phyloP scores from a whole-genome alignment of 1,140 invertebrate species.

The Philopotamus ludificatus region DNA sequence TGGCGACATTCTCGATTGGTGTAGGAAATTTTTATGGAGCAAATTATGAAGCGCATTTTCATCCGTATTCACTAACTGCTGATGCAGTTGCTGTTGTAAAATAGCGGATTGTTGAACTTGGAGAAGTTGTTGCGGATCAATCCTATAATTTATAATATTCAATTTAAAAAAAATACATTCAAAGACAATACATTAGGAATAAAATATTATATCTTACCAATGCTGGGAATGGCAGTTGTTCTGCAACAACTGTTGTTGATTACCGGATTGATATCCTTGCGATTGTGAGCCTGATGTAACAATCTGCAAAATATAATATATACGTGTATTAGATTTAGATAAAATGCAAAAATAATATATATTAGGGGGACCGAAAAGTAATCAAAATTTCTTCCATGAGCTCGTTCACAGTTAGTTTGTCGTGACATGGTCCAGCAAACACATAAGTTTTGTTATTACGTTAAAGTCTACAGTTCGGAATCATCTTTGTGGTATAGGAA shows the following conservation, averaged over 20 bases:
- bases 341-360: too few relatives aligned
- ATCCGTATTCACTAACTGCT: slow-evolving; percentile 46
- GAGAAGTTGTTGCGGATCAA: slow-evolving; percentile 53
- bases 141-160: slow-evolving; percentile 43
- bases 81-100: slow-evolving; percentile 55
- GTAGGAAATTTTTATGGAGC: slow-evolving; percentile 54
- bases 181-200: too few relatives aligned
- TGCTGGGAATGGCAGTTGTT: slow-evolving; percentile 50
- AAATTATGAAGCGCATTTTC: slow-evolving; percentile 52
- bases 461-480: too few relatives aligned
- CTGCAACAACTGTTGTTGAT: slow-evolving; percentile 45
- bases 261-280: slow-evolving; percentile 26
- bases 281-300: slow-evolving; percentile 21
- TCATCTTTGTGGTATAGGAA: too few relatives aligned
- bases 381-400: too few relatives aligned
- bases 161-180: not conserved
- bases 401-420: too few relatives aligned
- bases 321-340: too few relatives aligned
- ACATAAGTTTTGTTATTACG: too few relatives aligned
- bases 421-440: too few relatives aligned
- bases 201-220: slow-evolving; percentile 15
- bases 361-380: too few relatives aligned
- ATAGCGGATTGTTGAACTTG: slow-evolving; percentile 54
- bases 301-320: slow-evolving; percentile 30
- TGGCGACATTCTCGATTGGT: slow-evolving; percentile 53